Evolutionary conservation across 2,797 vertebrate genomes (phyloP).

Genomic region (Megaceryle alcyon): DNA sequence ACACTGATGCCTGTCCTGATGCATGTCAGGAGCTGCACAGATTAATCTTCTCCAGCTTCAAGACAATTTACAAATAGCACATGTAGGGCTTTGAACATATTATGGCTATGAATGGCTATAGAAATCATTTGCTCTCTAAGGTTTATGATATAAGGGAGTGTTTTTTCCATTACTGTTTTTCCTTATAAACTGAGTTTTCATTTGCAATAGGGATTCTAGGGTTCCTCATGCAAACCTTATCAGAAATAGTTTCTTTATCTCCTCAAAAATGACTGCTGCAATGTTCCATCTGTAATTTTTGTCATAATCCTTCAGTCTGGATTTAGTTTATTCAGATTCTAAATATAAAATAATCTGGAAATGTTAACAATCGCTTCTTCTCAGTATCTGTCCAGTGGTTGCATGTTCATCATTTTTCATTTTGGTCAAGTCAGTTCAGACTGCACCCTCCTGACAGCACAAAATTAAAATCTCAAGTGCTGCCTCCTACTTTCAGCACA

Average conservation of each 20-base stretch:
- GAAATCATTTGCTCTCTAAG: not conserved
- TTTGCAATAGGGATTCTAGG: not conserved
- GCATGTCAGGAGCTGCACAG: not conserved
- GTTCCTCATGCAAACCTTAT: not conserved
- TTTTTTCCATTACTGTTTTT: not conserved
- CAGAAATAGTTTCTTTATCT: conserved; percentile 31
- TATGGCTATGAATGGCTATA: not conserved
- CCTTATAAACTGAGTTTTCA: not conserved
- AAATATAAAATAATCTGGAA: conserved; percentile 40
- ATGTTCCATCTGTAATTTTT: not conserved
- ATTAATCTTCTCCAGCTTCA: conserved; percentile 2
- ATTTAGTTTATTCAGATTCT: conserved; percentile 29
- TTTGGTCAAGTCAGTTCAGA: not conserved
- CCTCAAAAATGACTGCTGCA: not conserved
- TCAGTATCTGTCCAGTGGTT: not conserved
- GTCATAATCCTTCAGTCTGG: conserved; percentile 6
- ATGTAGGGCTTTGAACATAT: not conserved
- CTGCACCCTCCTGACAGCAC: not conserved
- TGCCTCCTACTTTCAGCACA: not conserved
- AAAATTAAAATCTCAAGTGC: conserved; percentile 21
- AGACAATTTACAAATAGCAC: conserved; percentile 14
- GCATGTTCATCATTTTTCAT: not conserved
- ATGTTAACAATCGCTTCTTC: not conserved
- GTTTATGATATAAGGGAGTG: not conserved
- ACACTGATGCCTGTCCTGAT: not conserved